Base-by-base conservation (phyloP, 2,888 invertebrate species). In the Poecilus cupreus region DNA sequence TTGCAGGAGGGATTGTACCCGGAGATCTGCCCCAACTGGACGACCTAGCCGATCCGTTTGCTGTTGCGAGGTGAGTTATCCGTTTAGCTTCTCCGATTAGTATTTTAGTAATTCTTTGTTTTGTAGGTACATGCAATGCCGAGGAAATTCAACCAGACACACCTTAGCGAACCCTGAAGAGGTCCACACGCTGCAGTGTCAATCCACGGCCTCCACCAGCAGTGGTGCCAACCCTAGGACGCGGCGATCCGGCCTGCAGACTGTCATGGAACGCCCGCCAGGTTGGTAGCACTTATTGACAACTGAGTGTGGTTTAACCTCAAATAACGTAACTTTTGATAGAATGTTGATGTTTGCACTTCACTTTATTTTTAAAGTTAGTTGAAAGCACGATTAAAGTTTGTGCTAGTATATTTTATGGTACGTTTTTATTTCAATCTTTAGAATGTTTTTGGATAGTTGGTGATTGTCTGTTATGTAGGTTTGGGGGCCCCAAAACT, bases 181-280 rank as follows among this genome's bases (percentile, higher is more conserved):
- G 85, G 91, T 88, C 64, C 93, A 90, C 84, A 87, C 88, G 20
- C 83, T 90, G 80, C 89, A 81, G 57, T 84, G 90, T 81, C 89
- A 81, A 60, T 85, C 86, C 0, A 84, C 85, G 13, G 85, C 85
- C 32, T 83, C 85, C 5, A 87, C 87, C 32, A 86, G 88, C 70
- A 89, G 89, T 6, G 88, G 88, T 43, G 91, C 92, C 1, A 91
- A 91, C 0, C 90, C 91, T 0, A 91, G 96, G 84, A 94, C 95
- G 54, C 91, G 97, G 84, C 91, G 97, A 81, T 95, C 95, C 3
- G 97, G 97, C 84, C 91, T 97, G 10, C 91, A 95, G 32, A 96
- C 97, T 0, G 97, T 97, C 24, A 96, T 96, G 86, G 96, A 97
- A 88, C 90, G 96, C 83, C 95, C 95, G 16, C 96, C 96, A 89